Evolutionary conservation across 92 coral and sea anemone species (phyloP).

Genomic region (Epizoanthus ramosus): DNA sequence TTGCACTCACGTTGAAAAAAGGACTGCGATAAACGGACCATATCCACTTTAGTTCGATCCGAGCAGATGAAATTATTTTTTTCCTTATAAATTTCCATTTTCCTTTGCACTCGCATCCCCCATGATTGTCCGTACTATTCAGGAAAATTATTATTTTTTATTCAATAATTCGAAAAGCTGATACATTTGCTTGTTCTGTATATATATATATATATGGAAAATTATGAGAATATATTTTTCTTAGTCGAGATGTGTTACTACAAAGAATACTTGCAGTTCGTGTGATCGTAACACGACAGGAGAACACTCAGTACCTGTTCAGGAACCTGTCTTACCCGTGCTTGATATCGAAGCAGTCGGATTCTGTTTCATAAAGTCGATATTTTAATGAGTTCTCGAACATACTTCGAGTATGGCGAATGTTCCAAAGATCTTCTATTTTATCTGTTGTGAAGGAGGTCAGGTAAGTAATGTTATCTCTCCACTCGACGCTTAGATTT

Average conservation of each 20-base stretch:
- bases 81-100: too few relatives aligned
- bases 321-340: conserved; percentile 3
- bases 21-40: too few relatives aligned
- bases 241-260: background rate
- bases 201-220: too few relatives aligned
- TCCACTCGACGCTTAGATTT: background rate
- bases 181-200: too few relatives aligned
- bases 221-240: too few relatives aligned
- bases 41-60: too few relatives aligned
- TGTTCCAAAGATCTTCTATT: conserved; percentile 70
- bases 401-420: conserved; percentile 43
- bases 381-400: background rate
- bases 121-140: too few relatives aligned
- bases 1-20: too few relatives aligned
- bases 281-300: background rate
- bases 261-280: background rate
- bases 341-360: background rate
- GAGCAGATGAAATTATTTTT: too few relatives aligned
- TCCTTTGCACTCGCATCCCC: too few relatives aligned
- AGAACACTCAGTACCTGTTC: conserved; percentile 6
- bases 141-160: too few relatives aligned
- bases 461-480: conserved; percentile 54
- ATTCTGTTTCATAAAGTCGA: background rate
- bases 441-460: conserved; percentile 66
- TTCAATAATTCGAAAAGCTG: too few relatives aligned